A percentile compares a stretch with the other conserved stretches of the same genome.
Evolutionary conservation across 2,888 invertebrate genomes (phyloP).

Genomic region (Imbricaverruca yamaguchii): DNA sequence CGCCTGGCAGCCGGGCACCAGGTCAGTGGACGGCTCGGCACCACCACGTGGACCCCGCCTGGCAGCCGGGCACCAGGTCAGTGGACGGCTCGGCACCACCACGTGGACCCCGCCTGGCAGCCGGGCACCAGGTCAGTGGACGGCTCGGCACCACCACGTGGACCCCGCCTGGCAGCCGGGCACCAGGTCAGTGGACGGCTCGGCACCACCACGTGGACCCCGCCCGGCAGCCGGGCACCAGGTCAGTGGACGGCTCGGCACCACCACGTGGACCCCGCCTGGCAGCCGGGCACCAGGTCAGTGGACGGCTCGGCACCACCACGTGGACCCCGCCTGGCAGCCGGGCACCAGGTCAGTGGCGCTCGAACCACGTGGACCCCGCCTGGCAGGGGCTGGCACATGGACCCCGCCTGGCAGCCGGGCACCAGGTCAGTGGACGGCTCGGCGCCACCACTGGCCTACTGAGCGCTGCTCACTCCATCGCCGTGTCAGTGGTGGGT

Average conservation of each 20-base stretch:
- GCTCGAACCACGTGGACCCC: neutral
- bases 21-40: no score
- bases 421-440: constrained; percentile 30
- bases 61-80: no score
- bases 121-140: no score
- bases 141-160: no score
- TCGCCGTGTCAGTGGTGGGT: no score
- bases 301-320: no score
- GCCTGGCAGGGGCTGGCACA: constrained; percentile 40
- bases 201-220: no score
- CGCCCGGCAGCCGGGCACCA: neutral
- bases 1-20: no score
- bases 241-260: neutral
- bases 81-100: no score
- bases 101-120: no score
- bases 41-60: no score
- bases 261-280: neutral
- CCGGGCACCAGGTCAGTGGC: neutral
- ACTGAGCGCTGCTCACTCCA: neutral
- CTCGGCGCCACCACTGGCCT: neutral
- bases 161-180: neutral
- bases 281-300: constrained; percentile 29
- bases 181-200: neutral
- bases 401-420: constrained; percentile 2
- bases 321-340: neutral